A percentile compares a stretch with the other conserved stretches of the same genome.
Conservation (phyloP, 2,113 vertebrate species). For the Nesogale talazaci region DNA sequence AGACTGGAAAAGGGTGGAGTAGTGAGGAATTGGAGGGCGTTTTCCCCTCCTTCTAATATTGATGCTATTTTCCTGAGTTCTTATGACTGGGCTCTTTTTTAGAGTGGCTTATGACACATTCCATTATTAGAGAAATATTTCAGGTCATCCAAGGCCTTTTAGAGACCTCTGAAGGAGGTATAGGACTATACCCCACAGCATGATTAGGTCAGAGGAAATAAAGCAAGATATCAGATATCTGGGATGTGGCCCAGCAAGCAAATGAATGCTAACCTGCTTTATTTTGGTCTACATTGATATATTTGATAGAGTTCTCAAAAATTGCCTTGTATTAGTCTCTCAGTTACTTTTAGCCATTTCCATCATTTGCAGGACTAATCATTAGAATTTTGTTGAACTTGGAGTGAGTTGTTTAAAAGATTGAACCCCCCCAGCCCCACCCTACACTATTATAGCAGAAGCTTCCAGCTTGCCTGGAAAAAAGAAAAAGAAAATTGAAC, state of each 20-base stretch:
- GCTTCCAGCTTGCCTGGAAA: background rate
- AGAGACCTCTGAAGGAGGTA: conserved; percentile 78
- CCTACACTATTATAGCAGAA: background rate
- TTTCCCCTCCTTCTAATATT: conserved; percentile 74
- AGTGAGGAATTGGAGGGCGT: conserved; percentile 79
- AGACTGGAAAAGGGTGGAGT: conserved; percentile 78
- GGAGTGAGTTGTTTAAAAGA: background rate
- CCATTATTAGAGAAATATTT: conserved; percentile 59
- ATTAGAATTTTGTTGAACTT: conserved; percentile 38
- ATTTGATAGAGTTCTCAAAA: conserved; percentile 57
- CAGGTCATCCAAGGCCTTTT: conserved; percentile 76
- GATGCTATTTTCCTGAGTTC: conserved; percentile 66
- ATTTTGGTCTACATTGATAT: conserved; percentile 73
- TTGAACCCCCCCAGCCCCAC: background rate
- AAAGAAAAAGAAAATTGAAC: background rate
- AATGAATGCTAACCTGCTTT: conserved; percentile 76
- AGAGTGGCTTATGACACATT: conserved; percentile 38
- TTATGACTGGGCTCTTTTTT: conserved; percentile 58
- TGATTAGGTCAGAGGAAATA: conserved; percentile 84
- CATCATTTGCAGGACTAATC: conserved; percentile 24
- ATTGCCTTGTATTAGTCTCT: conserved; percentile 45
- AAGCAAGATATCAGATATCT: conserved; percentile 82
- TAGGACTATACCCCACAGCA: conserved; percentile 74
- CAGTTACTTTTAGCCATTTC: conserved; percentile 26
- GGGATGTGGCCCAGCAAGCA: conserved; percentile 72